Conservation (phyloP, 2,113 vertebrate species). For the Rhegmatorhina hoffmannsi region DNA sequence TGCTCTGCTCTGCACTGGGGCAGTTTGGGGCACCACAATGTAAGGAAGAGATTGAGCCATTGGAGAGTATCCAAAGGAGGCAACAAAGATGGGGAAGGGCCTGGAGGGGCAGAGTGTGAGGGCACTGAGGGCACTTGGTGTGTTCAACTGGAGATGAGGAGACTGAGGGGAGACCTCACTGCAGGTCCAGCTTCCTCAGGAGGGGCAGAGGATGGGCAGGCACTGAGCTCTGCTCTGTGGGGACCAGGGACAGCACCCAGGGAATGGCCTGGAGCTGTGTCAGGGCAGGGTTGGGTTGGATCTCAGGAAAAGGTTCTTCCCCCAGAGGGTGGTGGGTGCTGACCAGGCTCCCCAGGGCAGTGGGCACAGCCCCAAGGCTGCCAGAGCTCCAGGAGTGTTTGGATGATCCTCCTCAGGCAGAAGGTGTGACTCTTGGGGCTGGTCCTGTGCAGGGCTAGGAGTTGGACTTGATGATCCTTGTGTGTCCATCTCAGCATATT, state of each 20-base stretch:
- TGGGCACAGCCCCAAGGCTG: neutral
- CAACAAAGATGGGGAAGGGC: neutral
- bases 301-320: neutral
- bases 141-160: neutral
- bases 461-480: neutral
- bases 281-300: neutral
- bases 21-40: neutral
- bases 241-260: neutral
- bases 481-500: neutral
- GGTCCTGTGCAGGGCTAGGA: neutral
- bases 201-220: neutral
- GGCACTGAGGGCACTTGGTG: neutral
- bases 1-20: neutral
- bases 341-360: neutral
- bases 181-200: neutral
- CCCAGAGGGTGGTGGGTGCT: neutral
- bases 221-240: neutral
- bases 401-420: neutral
- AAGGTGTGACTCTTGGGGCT: neutral
- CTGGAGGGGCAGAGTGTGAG: neutral
- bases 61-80: neutral
- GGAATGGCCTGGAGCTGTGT: neutral
- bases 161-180: neutral
- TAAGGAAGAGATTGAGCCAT: neutral
- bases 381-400: neutral